phyloP scores from a whole-genome alignment of 2,113 vertebrate genomes.

The Paradoxurus hermaphroditus region DNA sequence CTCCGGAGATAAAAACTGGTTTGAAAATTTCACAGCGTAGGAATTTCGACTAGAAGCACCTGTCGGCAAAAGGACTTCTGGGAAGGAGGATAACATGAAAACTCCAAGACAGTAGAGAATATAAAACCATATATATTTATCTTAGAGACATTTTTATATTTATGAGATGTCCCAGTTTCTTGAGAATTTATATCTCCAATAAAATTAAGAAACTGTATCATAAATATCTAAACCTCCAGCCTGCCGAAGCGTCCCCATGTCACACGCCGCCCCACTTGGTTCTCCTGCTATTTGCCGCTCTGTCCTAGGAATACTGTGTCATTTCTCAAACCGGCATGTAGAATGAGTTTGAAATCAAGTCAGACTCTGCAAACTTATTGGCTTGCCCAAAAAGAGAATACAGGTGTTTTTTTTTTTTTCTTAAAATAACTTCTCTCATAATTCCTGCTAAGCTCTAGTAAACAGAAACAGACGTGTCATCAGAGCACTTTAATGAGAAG shows the following conservation, averaged over 20 bases:
- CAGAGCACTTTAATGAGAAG: not conserved
- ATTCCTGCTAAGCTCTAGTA: not conserved
- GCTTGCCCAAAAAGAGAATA: not conserved
- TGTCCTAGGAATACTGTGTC: not conserved
- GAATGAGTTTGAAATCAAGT: not conserved
- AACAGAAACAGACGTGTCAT: not conserved
- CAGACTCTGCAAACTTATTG: not conserved
- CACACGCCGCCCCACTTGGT: not conserved
- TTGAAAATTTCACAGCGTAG: not conserved
- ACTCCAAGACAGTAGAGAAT: not conserved
- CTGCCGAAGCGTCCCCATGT: not conserved
- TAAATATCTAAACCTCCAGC: not conserved
- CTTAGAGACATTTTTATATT: not conserved
- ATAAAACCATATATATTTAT: not conserved
- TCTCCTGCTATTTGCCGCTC: not conserved
- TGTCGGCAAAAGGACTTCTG: not conserved
- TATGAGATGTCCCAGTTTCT: not conserved
- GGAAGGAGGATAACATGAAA: not conserved
- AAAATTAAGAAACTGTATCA: not conserved
- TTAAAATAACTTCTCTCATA: slow-evolving; percentile 12
- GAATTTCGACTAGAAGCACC: not conserved
- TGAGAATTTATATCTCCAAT: not conserved
- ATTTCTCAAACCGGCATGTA: not conserved
- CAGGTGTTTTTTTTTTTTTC: not conserved
- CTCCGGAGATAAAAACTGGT: not conserved